Percentiles rank a stretch among this genome's conserved stretches.
Evolutionary conservation across 1,140 invertebrate genomes (phyloP).

Genomic region (Drosophila malerkotliana): DNA sequence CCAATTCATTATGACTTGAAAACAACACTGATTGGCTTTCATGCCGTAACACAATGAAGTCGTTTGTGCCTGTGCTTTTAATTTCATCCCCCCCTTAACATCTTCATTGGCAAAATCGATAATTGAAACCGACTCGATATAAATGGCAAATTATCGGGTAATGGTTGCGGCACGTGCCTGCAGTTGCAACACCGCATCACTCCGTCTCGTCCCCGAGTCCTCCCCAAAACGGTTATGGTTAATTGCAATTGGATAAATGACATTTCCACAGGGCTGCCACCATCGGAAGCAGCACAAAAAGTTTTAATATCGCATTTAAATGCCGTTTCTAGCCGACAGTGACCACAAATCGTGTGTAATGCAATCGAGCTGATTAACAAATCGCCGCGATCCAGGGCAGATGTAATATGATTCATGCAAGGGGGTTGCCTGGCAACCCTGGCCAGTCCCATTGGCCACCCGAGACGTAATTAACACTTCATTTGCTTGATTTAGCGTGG

Average conservation of each 20-base stretch:
- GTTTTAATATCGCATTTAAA: constrained; percentile 32
- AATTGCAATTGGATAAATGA: constrained; percentile 5
- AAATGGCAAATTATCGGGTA: constrained; percentile 5
- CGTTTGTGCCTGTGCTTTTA: not conserved
- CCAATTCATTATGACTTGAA: not conserved
- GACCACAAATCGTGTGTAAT: constrained; percentile 43
- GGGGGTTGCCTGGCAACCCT: constrained; percentile 13
- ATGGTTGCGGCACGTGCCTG: constrained; percentile 4
- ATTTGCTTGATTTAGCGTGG: constrained; percentile 54
- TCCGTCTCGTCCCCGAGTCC: not conserved
- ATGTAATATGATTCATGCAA: constrained; percentile 40
- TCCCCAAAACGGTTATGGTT: constrained; percentile 1
- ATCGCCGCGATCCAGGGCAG: constrained; percentile 1
- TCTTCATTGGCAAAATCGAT: constrained; percentile 1
- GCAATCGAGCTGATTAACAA: constrained; percentile 44
- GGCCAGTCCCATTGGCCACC: not conserved
- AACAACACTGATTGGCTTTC: not conserved
- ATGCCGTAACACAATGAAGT: not conserved
- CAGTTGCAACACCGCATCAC: not conserved
- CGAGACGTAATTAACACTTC: constrained; percentile 43
- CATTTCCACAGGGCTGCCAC: not conserved
- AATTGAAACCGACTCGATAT: constrained; percentile 1
- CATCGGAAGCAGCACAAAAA: not conserved
- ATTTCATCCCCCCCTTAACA: not conserved
- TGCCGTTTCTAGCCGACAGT: constrained; percentile 30